phyloP scores from a whole-genome alignment of 2,888 invertebrate genomes.

The Copidosoma aretas region DNA sequence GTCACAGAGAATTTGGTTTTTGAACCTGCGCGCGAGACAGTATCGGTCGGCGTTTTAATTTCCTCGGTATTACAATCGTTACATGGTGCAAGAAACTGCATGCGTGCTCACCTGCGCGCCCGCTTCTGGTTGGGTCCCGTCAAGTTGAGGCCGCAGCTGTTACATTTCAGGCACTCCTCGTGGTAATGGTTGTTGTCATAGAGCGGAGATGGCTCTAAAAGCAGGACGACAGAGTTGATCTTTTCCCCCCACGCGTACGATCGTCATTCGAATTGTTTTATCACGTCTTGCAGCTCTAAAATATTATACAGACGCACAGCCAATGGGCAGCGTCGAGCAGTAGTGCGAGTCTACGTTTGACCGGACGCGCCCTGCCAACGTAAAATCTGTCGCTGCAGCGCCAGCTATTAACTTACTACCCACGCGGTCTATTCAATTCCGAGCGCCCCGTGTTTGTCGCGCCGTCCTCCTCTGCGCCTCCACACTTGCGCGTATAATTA shows the following conservation, averaged over 20 bases:
- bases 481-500: too few species aligned
- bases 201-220: constrained; percentile 81
- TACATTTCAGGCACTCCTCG: constrained; percentile 96
- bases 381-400: neutral
- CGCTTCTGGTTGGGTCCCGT: constrained; percentile 84
- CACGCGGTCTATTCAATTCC: neutral
- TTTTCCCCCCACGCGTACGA: neutral
- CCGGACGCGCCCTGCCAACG: neutral
- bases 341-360: neutral
- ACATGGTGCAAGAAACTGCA: too few species aligned
- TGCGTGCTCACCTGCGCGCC: constrained; percentile 61
- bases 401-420: neutral
- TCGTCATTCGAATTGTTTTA: neutral
- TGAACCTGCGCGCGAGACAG: constrained; percentile 67
- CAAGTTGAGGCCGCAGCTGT: constrained; percentile 91
- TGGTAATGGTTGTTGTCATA: constrained; percentile 97
- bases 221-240: neutral
- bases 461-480: neutral
- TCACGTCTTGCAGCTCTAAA: too few species aligned
- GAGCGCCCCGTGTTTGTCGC: neutral
- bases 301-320: too few species aligned
- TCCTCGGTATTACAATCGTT: too few species aligned
- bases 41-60: neutral
- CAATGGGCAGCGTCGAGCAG: too few species aligned
- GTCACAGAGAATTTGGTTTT: constrained; percentile 94